Conservation (phyloP, 2,113 vertebrate species). For the Scytalopus superciliaris region DNA sequence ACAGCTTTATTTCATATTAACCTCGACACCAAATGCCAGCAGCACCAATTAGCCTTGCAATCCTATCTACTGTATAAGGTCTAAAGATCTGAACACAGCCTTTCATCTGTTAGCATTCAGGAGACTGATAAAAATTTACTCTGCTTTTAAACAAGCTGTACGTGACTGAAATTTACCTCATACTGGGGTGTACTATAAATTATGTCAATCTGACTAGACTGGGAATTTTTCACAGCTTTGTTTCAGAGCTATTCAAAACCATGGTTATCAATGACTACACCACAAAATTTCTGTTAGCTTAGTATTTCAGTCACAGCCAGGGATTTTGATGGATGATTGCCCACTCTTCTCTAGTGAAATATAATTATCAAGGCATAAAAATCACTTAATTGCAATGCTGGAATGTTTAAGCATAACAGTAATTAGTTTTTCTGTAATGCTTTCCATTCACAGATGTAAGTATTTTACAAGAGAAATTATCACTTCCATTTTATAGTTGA, state of each 20-base stretch:
- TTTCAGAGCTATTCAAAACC: slow-evolving; percentile 74
- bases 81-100: slow-evolving; percentile 61
- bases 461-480: slow-evolving; percentile 36
- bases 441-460: slow-evolving; percentile 20
- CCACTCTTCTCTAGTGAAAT: slow-evolving; percentile 20
- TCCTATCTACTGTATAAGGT: slow-evolving; percentile 46
- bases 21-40: neutral
- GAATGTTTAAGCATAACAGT: slow-evolving; percentile 22
- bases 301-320: slow-evolving; percentile 67
- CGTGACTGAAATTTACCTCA: slow-evolving; percentile 73
- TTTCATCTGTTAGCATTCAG: slow-evolving; percentile 73
- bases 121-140: slow-evolving; percentile 74
- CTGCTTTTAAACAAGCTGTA: slow-evolving; percentile 69
- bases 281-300: slow-evolving; percentile 47
- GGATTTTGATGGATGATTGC: slow-evolving; percentile 64
- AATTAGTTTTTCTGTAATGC: slow-evolving; percentile 24
- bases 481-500: neutral
- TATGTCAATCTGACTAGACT: slow-evolving; percentile 70
- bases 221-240: slow-evolving; percentile 75
- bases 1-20: slow-evolving; percentile 63
- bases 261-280: slow-evolving; percentile 73
- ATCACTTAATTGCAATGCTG: neutral
- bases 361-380: slow-evolving; percentile 46
- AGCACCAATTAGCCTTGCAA: slow-evolving; percentile 67
- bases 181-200: slow-evolving; percentile 66